phyloP scores from a whole-genome alignment of 2,888 invertebrate species.

The Pristionchus exspectatus region DNA sequence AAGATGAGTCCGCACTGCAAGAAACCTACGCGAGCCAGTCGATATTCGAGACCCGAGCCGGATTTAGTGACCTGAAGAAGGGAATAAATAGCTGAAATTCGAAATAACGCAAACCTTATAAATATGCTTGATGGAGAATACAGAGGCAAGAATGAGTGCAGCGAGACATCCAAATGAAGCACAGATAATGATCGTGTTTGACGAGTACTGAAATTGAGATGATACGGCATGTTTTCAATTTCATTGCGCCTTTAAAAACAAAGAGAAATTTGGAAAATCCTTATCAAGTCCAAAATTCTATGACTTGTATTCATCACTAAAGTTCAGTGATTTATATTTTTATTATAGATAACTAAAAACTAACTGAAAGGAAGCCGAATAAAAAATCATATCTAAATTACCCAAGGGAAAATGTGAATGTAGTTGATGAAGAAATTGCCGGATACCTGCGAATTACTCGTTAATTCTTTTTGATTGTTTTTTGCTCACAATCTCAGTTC shows the following conservation, averaged over 20 bases:
- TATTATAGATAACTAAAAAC: no score
- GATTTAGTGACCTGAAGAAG: not conserved
- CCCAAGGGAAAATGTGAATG: slow-evolving; percentile 31
- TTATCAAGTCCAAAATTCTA: no score
- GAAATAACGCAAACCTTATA: not conserved
- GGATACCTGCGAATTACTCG: not conserved
- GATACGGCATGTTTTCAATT: not conserved
- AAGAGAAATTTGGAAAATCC: no score
- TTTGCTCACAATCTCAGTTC: not conserved
- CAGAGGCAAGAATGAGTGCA: not conserved
- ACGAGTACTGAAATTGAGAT: slow-evolving; percentile 1
- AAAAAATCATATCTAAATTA: not conserved
- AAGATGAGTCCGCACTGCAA: not conserved
- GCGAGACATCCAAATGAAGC: not conserved
- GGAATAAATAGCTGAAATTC: not conserved
- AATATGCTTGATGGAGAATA: slow-evolving; percentile 16
- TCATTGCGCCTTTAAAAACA: no score
- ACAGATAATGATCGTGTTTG: not conserved
- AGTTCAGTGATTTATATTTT: no score
- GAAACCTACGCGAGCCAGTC: slow-evolving; percentile 21
- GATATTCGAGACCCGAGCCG: slow-evolving; percentile 33
- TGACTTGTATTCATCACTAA: no score
- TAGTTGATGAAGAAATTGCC: slow-evolving; percentile 48
- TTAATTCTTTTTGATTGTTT: not conserved
- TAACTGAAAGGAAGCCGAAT: not conserved